These are phyloP conservation scores for Oryzaephilus surinamensis DNA, from an alignment of 1,140 invertebrate genomes.

Conservation along the genomic window DNA sequence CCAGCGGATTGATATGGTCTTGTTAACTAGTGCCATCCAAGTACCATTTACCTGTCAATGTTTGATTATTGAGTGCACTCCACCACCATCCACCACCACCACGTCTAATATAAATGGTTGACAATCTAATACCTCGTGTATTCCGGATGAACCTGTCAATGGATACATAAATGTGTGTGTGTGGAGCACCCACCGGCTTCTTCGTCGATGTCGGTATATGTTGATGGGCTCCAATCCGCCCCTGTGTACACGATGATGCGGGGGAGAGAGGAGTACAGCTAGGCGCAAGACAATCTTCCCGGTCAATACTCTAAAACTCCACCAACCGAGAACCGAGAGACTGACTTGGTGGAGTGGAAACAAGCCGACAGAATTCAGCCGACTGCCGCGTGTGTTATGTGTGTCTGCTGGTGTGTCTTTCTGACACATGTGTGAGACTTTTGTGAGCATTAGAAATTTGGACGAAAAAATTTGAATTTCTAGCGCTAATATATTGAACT, in stretches of 20 bases:
- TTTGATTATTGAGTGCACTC: no score
- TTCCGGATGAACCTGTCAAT: no score
- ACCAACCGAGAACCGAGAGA: constrained; percentile 3
- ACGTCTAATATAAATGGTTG: no score
- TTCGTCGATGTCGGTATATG: not conserved
- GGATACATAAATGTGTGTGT: no score
- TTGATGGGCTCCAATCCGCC: constrained; percentile 9
- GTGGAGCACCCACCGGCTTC: not conserved
- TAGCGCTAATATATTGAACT: no score
- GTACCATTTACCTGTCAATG: no score
- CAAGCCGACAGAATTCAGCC: not conserved
- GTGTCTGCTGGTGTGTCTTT: not conserved
- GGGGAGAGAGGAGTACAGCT: constrained; percentile 14
- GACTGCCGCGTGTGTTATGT: constrained; percentile 3
- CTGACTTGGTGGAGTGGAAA: not conserved
- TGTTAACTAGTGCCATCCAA: no score
- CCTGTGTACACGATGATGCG: constrained; percentile 20
- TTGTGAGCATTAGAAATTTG: no score
- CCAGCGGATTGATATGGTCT: no score
- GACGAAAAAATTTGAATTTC: no score
- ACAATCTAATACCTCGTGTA: no score
- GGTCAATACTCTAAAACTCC: constrained; percentile 29
- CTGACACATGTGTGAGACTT: constrained; percentile 12
- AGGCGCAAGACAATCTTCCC: constrained; percentile 30
- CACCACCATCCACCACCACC: no score